Conservation (phyloP, 2,797 vertebrate species). For the Coilia nasus region DNA sequence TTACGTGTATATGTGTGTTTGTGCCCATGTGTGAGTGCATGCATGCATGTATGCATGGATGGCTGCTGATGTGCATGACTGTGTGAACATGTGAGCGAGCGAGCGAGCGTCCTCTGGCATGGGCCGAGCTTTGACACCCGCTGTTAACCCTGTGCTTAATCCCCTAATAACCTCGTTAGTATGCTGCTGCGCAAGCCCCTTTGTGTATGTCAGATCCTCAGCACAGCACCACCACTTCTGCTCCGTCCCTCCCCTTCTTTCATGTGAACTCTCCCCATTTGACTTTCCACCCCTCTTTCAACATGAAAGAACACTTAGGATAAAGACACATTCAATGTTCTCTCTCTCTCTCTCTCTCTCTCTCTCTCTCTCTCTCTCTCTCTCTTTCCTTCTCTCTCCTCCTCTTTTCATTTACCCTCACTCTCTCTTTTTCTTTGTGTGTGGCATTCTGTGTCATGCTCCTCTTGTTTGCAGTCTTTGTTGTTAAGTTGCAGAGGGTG, state of each 20-base stretch:
- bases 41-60: neutral
- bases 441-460: constrained; percentile 3
- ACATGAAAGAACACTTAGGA: constrained; percentile 47
- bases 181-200: constrained; percentile 28
- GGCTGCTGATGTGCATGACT: constrained; percentile 42
- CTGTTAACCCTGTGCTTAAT: constrained; percentile 46
- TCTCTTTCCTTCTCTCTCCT: too few relatives aligned
- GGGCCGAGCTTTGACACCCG: constrained; percentile 53
- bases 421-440: too few relatives aligned
- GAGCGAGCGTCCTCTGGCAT: constrained; percentile 34
- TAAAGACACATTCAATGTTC: neutral
- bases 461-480: constrained; percentile 43
- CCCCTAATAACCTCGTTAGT: constrained; percentile 43
- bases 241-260: constrained; percentile 18
- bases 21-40: too few relatives aligned
- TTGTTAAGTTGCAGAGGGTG: constrained; percentile 20
- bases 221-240: neutral
- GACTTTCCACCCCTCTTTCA: constrained; percentile 40
- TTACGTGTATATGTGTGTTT: too few relatives aligned
- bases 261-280: constrained; percentile 38
- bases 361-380: neutral
- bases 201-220: constrained; percentile 34
- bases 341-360: constrained; percentile 14
- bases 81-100: constrained; percentile 42
- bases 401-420: too few relatives aligned